Evolutionary conservation across 2,888 invertebrate species (phyloP), one percentile per base, ranked within the genome.

Genomic region (Pammene fasciana): DNA sequence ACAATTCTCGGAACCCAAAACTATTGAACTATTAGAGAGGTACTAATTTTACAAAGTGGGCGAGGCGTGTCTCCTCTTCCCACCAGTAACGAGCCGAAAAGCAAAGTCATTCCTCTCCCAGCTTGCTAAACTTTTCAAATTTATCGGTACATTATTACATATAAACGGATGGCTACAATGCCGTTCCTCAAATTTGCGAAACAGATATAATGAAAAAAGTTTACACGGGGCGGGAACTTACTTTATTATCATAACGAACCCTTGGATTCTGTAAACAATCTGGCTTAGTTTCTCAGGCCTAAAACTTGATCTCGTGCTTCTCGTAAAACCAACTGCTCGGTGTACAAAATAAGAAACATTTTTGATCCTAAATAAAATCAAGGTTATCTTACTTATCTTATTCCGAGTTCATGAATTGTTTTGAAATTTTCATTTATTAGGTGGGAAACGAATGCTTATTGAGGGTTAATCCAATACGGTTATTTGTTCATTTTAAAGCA

Each of bases 191-290:
- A 68, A 68, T 68, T 59, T 65, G 59, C 36, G 65, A 64, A 70
- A 70, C 68, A 65, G 68, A 70, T 68, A 68, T 70, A 70, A 70
- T 70, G 68, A 70, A 70, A 70, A 70, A 70, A 70, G 68, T 65
- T 65, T 54, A 52, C 50, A 57, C 43, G 45, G 52, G 41, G 57
- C 52, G 52, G 50, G n/a, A 52, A 48, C 38, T 52, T 50, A 13
- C 41, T 68, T 64, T 57, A 68, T 64, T 52, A 68, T 68, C 50
- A 43, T 64, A 64, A 57, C 57, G 68, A 64, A 41, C 9, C n/a
- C 64, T 57, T 52, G 64, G 43, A 16, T 56, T 50, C 45, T 64
- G 60, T 62, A 67, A 61, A 54, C 60, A 61, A 36, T 16, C 11
- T 11, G 10, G 36, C 36, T 48, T 60, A 48, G 46, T 48, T 36